Conservation (phyloP, 2,888 invertebrate genomes). For the Gonocerus acuteangulatus region DNA sequence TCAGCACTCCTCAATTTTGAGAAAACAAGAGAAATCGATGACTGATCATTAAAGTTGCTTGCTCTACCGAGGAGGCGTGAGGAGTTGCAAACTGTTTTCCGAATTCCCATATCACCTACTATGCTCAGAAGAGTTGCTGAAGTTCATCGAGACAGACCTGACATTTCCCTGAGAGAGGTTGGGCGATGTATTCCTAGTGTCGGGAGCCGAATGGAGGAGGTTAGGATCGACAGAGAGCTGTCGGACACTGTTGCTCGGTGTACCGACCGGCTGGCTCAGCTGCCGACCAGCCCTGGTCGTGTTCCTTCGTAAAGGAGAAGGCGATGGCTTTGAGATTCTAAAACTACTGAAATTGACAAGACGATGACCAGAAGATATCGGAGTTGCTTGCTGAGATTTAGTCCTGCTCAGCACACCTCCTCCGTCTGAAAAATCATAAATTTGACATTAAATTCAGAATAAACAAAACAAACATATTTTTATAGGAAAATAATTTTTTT, state of each 20-base stretch:
- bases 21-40: too few relatives aligned
- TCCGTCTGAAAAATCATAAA: conserved; percentile 41
- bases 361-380: conserved; percentile 36
- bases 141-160: conserved; percentile 37
- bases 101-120: conserved; percentile 8
- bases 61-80: too few relatives aligned
- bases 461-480: neutral
- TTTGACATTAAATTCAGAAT: neutral
- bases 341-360: conserved; percentile 40
- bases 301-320: conserved; percentile 37
- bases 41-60: too few relatives aligned
- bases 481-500: neutral
- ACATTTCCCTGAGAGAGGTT: conserved; percentile 32
- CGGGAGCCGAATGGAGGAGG: conserved; percentile 38
- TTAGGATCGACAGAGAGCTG: conserved; percentile 39
- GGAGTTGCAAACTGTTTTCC: too few relatives aligned
- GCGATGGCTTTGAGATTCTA: conserved; percentile 38
- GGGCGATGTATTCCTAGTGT: conserved; percentile 36
- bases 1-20: too few relatives aligned
- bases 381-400: conserved; percentile 41
- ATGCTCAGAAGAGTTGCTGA: conserved; percentile 30
- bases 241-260: conserved; percentile 37
- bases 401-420: conserved; percentile 46
- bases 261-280: conserved; percentile 31
- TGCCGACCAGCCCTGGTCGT: conserved; percentile 34